Percentiles rank a stretch among this genome's conserved stretches.
These are phyloP conservation scores for Gandaritis pyraliata DNA, from an alignment of 2,888 invertebrate genomes.

Conservation along the genomic window DNA sequence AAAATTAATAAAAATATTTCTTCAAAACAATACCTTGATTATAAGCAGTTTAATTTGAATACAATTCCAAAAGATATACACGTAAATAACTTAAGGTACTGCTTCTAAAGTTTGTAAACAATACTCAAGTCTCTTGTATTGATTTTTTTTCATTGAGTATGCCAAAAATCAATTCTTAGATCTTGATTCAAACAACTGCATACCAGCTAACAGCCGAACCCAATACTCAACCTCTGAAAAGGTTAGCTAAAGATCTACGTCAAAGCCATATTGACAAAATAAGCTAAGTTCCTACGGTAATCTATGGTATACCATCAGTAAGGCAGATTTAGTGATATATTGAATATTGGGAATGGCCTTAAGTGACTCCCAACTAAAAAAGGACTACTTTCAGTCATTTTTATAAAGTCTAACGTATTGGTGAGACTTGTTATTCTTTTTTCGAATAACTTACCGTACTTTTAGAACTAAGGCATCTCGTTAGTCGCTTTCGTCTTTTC, in stretches of 20 bases:
- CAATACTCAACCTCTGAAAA: too few relatives aligned
- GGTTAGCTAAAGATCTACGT: too few relatives aligned
- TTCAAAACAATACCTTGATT: slow-evolving; percentile 14
- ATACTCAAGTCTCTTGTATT: too few relatives aligned
- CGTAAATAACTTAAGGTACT: background rate
- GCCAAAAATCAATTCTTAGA: too few relatives aligned
- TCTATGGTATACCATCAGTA: too few relatives aligned
- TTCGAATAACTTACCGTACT: slow-evolving; percentile 16
- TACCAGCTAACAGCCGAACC: too few relatives aligned
- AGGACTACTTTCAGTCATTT: slow-evolving; percentile 24
- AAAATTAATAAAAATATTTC: background rate
- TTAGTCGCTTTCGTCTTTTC: slow-evolving; percentile 12
- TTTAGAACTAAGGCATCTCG: slow-evolving; percentile 20
- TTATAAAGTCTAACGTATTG: background rate
- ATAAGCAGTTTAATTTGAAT: background rate
- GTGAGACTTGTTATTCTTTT: slow-evolving; percentile 2
- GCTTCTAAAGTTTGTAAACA: background rate
- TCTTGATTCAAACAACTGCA: too few relatives aligned
- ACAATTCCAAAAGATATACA: background rate
- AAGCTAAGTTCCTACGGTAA: too few relatives aligned
- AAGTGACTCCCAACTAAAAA: background rate
- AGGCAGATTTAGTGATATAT: too few relatives aligned
- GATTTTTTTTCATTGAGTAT: too few relatives aligned
- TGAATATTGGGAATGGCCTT: too few relatives aligned
- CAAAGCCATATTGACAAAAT: too few relatives aligned